Percentiles rank a stretch among this genome's conserved stretches.
These are phyloP conservation scores for Parochlus steinenii DNA, from an alignment of 2,888 invertebrate species.

Conservation along the genomic window DNA sequence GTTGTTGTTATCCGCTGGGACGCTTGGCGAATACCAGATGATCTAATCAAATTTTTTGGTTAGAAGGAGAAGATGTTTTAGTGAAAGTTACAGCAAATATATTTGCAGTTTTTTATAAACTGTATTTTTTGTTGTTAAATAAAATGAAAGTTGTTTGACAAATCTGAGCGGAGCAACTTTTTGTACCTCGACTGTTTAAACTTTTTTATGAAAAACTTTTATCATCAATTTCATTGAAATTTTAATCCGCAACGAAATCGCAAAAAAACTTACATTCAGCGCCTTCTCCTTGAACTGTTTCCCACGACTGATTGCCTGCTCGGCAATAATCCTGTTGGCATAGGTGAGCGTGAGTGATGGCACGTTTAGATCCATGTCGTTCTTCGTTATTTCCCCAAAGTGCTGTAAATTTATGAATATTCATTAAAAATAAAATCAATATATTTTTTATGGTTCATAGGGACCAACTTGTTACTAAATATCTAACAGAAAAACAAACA, in stretches of 20 bases:
- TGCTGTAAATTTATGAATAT: slow-evolving; percentile 52
- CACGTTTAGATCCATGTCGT: slow-evolving; percentile 51
- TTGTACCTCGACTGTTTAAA: neutral
- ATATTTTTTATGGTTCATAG: neutral
- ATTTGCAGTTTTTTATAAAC: neutral
- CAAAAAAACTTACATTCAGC: slow-evolving; percentile 45
- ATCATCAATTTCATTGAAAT: neutral
- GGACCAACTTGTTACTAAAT: neutral
- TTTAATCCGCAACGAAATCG: slow-evolving; percentile 14
- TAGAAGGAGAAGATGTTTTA: neutral
- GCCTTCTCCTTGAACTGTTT: slow-evolving; percentile 52
- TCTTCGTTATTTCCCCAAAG: slow-evolving; percentile 77
- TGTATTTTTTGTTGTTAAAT: neutral
- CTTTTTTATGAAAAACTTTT: neutral
- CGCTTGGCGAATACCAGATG: neutral
- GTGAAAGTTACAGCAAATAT: neutral
- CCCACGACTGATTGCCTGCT: slow-evolving; percentile 29
- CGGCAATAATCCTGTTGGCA: slow-evolving; percentile 28
- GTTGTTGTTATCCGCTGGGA: neutral
- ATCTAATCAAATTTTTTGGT: neutral
- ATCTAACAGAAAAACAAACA: neutral
- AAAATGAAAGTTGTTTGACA: neutral
- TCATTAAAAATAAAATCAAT: slow-evolving; percentile 10
- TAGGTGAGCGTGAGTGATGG: slow-evolving; percentile 35
- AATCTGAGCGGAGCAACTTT: neutral